phyloP scores from a whole-genome alignment of 2,888 invertebrate species.

The Ptycholaimellus sp. region DNA sequence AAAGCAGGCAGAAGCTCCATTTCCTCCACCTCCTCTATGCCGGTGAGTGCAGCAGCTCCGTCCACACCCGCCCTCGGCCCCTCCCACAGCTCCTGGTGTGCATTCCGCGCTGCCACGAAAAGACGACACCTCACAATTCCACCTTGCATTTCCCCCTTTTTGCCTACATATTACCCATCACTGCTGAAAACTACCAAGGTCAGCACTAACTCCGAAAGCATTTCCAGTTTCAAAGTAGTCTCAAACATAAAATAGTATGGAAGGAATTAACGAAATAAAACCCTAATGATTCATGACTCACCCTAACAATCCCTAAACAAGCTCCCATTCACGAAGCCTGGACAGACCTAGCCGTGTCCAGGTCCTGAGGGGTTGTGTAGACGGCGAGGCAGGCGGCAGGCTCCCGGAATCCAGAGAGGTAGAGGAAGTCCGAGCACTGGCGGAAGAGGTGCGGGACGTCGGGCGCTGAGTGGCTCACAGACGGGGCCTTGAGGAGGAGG shows the following conservation, averaged over 20 bases:
- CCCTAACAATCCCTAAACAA: no score
- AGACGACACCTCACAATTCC: no score
- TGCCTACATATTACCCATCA: no score
- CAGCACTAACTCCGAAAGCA: no score
- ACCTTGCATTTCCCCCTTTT: no score
- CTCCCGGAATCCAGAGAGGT: background rate
- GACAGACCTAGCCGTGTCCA: no score
- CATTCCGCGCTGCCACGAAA: slow-evolving; percentile 12
- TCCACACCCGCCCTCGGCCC: slow-evolving; percentile 2
- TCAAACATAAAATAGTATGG: no score
- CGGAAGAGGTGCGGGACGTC: slow-evolving; percentile 18
- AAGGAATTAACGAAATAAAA: no score
- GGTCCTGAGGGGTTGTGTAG: background rate
- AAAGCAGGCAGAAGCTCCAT: background rate
- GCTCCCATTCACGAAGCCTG: no score
- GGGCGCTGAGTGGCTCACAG: slow-evolving; percentile 6
- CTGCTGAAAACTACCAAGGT: no score
- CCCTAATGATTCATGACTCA: no score
- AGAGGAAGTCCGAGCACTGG: slow-evolving; percentile 16
- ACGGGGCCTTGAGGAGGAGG: background rate
- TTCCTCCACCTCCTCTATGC: background rate
- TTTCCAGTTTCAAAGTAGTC: no score
- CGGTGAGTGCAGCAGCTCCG: background rate
- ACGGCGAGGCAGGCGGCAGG: background rate
- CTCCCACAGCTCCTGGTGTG: slow-evolving; percentile 16